A percentile compares a stretch with the other conserved stretches of the same genome.
These are phyloP conservation scores for Linurgus olivaceus DNA, from an alignment of 2,797 vertebrate genomes.

Conservation along the genomic window DNA sequence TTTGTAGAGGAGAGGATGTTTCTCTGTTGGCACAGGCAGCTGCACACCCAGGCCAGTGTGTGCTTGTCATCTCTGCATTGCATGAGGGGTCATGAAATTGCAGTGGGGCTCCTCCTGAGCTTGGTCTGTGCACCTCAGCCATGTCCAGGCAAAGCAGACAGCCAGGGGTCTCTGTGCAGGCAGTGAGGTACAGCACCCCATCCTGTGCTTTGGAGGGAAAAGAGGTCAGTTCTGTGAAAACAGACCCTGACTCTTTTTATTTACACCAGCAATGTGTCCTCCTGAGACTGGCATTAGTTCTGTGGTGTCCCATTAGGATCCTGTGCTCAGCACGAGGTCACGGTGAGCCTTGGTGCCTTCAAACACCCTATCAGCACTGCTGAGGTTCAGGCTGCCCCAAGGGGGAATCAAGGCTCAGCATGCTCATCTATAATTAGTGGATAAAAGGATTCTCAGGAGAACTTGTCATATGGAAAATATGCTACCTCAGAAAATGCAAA, in stretches of 20 bases:
- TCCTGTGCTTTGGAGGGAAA: not conserved
- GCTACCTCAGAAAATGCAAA: not conserved
- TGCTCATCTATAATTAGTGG: not conserved
- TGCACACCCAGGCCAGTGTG: not conserved
- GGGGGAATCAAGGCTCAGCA: not conserved
- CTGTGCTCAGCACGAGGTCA: not conserved
- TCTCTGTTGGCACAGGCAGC: not conserved
- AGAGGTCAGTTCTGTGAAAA: not conserved
- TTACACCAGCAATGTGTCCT: not conserved
- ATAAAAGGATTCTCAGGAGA: not conserved
- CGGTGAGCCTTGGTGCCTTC: not conserved
- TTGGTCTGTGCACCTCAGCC: accelerated
- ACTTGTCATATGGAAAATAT: not conserved
- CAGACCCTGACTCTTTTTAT: not conserved
- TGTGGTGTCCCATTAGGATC: not conserved
- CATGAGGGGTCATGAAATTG: accelerated
- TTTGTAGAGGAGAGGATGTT: not conserved
- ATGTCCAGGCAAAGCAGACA: not conserved
- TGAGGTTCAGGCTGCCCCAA: not conserved
- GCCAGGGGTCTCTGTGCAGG: accelerated
- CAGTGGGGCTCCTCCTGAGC: not conserved
- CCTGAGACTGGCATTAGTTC: not conserved
- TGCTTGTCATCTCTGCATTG: not conserved
- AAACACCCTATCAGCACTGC: not conserved
- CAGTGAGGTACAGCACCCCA: not conserved